Base-by-base conservation (phyloP, 2,797 vertebrate species). In the Cetoscarus ocellatus region DNA sequence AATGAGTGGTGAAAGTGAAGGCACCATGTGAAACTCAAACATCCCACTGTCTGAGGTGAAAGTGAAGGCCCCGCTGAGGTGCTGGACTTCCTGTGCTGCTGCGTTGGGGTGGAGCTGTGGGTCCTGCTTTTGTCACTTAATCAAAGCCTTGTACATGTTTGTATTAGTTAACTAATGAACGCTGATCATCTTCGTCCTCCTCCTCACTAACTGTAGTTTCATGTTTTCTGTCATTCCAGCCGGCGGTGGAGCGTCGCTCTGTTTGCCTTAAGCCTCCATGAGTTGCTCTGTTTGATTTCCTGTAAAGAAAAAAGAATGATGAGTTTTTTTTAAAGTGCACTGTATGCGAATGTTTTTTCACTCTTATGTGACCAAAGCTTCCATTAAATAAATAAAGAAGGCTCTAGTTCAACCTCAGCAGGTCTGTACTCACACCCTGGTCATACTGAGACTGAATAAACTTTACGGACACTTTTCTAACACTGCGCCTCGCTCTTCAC, bases 191-290 rank as follows among this genome's bases (percentile, higher is more conserved):
- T 5, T 44, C 43, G 12, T 47, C 45, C 45, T 47, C 42, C 0
- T 67, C 66, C 3, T 62, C 70, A 72, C 60, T 80, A 50, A 78
- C 67, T 40, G 69, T 77, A 61, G 67, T 15, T 83, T 70, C 84
- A 67, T 83, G 45, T 56, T 65, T 91, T 93, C 94, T 95, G 82
- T 93, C 91, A 34, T 89, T 95, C 92, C 94, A 93, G 90, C 56
- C 6, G 63, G 86, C 40, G 60, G 90, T 86, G 93, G 92, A 93
- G 92, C 94, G 92, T 96, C 92, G 91, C 92, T 96, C 95, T 96
- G 95, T 97, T 96, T 96, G 96, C 97, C 96, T 98, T 98, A 98
- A 95, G 27, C 93, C 94, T 95, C 95, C 94, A 95, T 94, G 55
- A 44, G 95, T 70, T 13, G 95, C 95, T 94, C 86, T 73, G 80